Base-by-base conservation (phyloP, 2,888 invertebrate species). In the Yponomeuta evonymella region DNA sequence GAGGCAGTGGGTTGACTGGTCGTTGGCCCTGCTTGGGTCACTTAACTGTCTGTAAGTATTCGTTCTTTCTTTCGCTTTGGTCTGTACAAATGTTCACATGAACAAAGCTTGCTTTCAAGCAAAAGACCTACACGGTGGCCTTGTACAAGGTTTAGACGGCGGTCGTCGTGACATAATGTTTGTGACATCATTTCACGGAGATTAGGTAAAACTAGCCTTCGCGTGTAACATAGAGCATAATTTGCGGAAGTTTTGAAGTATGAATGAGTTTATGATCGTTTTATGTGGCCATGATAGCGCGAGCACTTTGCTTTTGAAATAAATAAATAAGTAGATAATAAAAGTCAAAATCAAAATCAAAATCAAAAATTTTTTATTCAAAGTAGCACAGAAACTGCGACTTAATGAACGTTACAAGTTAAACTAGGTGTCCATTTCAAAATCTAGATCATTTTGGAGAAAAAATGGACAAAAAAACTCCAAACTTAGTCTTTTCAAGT, bases 251-350 rank as follows among this genome's bases (percentile, higher is more conserved):
- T 15, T 58, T 58, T 58, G 51, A 58, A 58, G 51, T 58, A 58
- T 58, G 51, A 58, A 58, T 58, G 51, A 58, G 15, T 58, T 58
- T 58, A 58, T 58, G 51, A 58, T 58, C 12, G 51, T 58, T 58
- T 58, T 58, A 58, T 58, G 51, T 15, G 12, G 51, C 12, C 51
- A 58, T 58, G 1, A 5, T 15, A 9, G 51, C 67, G 72, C 74
- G 70, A 75, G 74, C 62, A 63, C 63, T 62, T 72, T 72, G 66
- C 48, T 69, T 71, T 58, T 69, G 62, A 70, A 63, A 62, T 8
- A 29, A 43, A 74, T 43, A 43, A 43, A 43, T 8, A 43, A 8
- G 43, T 43, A 1, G 43, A 8, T 43, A 43, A 8, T 43, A 43
- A 8, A 43, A 43, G 4, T n/a, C n/a, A n/a, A n/a, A n/a, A n/a